Conservation (phyloP, 2,797 vertebrate species). For the Pagetopsis macropterus region DNA sequence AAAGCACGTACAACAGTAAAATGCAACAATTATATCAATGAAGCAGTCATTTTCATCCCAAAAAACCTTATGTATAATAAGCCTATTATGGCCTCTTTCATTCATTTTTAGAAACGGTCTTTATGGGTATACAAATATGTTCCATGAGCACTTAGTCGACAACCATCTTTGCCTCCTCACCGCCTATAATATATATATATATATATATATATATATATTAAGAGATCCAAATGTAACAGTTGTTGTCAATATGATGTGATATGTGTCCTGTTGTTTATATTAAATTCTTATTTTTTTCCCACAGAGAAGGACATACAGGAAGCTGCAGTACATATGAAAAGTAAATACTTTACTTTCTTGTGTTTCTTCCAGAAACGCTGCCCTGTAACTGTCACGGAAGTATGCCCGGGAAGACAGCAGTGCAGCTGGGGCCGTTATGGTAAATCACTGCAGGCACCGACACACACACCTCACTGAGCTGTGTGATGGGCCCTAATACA, state of each 20-base stretch:
- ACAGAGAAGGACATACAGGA: background rate
- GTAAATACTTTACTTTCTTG: background rate
- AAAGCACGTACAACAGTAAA: too few relatives aligned
- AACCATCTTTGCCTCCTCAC: background rate
- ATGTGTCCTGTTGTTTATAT: background rate
- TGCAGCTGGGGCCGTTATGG: conserved; percentile 94
- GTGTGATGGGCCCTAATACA: background rate
- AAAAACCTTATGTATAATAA: too few relatives aligned
- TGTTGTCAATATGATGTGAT: background rate
- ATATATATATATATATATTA: too few relatives aligned
- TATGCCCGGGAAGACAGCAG: conserved; percentile 94
- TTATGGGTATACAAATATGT: too few relatives aligned
- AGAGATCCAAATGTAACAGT: background rate
- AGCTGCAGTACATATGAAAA: background rate
- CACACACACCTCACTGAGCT: background rate
- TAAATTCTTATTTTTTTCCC: background rate
- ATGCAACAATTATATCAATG: too few relatives aligned
- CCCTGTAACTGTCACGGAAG: conserved; percentile 94
- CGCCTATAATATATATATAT: too few relatives aligned
- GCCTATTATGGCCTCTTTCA: too few relatives aligned
- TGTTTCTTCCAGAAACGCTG: conserved; percentile 82
- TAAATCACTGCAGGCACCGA: conserved; percentile 64
- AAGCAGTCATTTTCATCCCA: too few relatives aligned
- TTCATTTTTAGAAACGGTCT: too few relatives aligned
- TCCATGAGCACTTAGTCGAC: too few relatives aligned